These are phyloP conservation scores for Micrasema longulum DNA, from an alignment of 1,140 invertebrate species.

Conservation along the genomic window DNA sequence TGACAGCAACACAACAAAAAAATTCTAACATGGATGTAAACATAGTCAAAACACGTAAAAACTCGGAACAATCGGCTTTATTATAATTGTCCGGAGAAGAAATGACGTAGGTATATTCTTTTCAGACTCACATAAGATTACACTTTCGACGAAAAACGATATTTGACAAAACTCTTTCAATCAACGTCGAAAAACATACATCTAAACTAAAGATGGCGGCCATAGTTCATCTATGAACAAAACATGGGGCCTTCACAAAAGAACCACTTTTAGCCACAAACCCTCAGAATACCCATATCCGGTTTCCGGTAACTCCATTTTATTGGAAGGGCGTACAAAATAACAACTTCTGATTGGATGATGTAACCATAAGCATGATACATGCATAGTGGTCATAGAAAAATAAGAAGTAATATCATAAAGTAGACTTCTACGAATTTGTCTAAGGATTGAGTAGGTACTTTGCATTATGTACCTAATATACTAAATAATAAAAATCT, in stretches of 20 bases:
- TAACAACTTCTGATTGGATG: conserved; percentile 20
- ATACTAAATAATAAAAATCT: too few species aligned
- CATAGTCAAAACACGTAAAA: conserved; percentile 61
- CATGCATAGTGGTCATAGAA: neutral
- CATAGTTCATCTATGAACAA: conserved; percentile 69
- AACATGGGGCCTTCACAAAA: conserved; percentile 68
- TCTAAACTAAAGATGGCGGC: conserved; percentile 69
- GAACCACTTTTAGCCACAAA: conserved; percentile 53
- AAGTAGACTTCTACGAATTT: too few species aligned
- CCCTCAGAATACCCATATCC: conserved; percentile 32
- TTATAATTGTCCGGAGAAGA: conserved; percentile 20
- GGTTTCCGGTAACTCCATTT: conserved; percentile 44
- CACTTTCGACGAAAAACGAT: conserved; percentile 22
- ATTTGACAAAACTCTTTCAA: conserved; percentile 58
- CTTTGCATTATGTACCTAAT: too few species aligned
- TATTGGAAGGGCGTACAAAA: neutral
- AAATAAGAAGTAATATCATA: too few species aligned
- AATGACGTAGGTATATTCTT: conserved; percentile 18
- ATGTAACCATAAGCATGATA: conserved; percentile 24
- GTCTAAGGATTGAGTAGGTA: too few species aligned
- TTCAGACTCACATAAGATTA: conserved; percentile 29
- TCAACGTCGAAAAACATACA: conserved; percentile 69
- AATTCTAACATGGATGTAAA: conserved; percentile 67
- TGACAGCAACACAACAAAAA: conserved; percentile 62
- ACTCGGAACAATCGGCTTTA: conserved; percentile 14